Percentiles rank a stretch among this genome's conserved stretches.
Evolutionary conservation across 2,113 vertebrate species (phyloP).

Genomic region (Otocyon megalotis): DNA sequence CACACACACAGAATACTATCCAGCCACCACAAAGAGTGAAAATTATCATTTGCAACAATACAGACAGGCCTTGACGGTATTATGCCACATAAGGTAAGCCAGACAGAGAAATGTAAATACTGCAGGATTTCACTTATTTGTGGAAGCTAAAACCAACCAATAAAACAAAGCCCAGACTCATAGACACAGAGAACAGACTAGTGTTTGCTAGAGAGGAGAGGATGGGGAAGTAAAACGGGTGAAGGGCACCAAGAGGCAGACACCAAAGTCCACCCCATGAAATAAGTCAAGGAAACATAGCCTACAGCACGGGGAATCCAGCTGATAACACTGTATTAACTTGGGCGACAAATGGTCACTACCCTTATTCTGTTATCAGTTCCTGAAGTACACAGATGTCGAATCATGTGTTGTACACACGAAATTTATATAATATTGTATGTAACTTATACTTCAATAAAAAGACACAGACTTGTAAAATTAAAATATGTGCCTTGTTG

Average conservation of each 20-base stretch:
- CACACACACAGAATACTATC: neutral
- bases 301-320: neutral
- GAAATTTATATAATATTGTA: neutral
- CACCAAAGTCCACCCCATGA: neutral
- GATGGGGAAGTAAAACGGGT: neutral
- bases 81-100: neutral
- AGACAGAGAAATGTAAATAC: neutral
- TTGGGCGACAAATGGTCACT: neutral
- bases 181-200: neutral
- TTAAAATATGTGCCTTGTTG: conserved; percentile 11
- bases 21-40: neutral
- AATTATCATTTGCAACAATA: neutral
- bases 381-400: neutral
- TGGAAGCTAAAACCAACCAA: neutral
- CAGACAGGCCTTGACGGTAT: neutral
- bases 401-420: neutral
- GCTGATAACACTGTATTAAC: neutral
- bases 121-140: neutral
- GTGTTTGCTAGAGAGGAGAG: neutral
- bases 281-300: neutral
- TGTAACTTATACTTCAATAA: neutral
- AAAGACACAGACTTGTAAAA: neutral
- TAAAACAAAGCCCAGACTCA: neutral
- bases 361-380: neutral
- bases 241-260: neutral